Evolutionary conservation across 2,797 vertebrate species (phyloP).

Genomic region (Silurus lanzhouensis): DNA sequence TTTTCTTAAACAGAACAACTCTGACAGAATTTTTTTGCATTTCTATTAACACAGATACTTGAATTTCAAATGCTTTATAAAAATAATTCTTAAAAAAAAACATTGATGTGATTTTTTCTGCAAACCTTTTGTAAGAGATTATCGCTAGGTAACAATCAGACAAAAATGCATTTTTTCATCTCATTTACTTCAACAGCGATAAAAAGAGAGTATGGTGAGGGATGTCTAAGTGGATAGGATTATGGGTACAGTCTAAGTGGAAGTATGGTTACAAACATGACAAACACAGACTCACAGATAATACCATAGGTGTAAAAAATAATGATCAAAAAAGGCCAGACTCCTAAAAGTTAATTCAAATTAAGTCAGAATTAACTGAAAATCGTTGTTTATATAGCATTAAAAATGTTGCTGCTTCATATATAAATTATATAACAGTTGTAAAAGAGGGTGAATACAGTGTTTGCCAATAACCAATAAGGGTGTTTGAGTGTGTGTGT

Average conservation of each 20-base stretch:
- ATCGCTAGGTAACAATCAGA: not conserved
- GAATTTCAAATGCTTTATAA: not conserved
- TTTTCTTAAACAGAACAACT: not conserved
- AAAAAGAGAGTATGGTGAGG: not conserved
- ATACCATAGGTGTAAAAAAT: not conserved
- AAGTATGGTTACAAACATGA: not conserved
- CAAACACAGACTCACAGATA: not conserved
- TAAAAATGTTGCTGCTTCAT: not conserved
- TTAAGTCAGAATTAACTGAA: not conserved
- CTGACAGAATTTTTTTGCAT: too few species aligned
- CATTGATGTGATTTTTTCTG: not conserved
- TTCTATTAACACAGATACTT: not conserved
- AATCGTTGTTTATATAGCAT: not conserved
- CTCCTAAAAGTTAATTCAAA: not conserved
- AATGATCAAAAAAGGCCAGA: not conserved
- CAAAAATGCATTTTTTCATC: not conserved
- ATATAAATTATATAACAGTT: not conserved
- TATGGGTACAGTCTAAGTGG: not conserved
- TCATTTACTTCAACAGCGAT: not conserved
- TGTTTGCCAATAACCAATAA: slow-evolving; percentile 33
- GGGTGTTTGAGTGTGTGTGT: slow-evolving; percentile 13
- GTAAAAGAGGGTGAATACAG: not conserved
- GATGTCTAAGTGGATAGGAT: not conserved
- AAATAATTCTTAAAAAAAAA: not conserved
- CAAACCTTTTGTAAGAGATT: too few species aligned